phyloP scores from a whole-genome alignment of 2,888 invertebrate species.

The Molorchus minor region DNA sequence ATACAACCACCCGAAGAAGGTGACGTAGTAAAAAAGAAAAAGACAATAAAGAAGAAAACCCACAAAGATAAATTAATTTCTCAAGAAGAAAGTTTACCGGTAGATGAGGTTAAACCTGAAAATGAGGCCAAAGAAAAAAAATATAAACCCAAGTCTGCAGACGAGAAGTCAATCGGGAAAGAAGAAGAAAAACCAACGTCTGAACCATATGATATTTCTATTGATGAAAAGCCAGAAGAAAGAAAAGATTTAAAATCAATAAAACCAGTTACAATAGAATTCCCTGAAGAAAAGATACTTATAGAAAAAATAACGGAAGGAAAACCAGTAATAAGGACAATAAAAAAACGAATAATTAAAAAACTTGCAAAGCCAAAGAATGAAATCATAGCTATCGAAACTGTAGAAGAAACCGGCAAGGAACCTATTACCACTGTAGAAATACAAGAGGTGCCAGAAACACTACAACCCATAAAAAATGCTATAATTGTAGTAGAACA shows the following conservation, averaged over 20 bases:
- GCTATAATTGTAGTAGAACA: conserved; percentile 46
- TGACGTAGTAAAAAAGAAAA: conserved; percentile 50
- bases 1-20: conserved; percentile 49
- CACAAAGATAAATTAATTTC: conserved; percentile 11
- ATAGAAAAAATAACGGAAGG: conserved; percentile 56
- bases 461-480: conserved; percentile 32
- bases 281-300: conserved; percentile 53
- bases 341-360: conserved; percentile 54
- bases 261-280: conserved; percentile 43
- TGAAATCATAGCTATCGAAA: conserved; percentile 61
- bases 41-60: conserved; percentile 55
- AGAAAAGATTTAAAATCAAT: conserved; percentile 52
- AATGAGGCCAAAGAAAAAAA: no score
- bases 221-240: conserved; percentile 51
- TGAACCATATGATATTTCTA: conserved; percentile 60
- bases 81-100: conserved; percentile 53
- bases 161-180: conserved; percentile 45
- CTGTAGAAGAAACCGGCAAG: conserved; percentile 58
- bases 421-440: conserved; percentile 50
- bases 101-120: conserved; percentile 54
- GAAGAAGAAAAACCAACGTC: conserved; percentile 59
- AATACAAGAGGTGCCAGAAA: background rate
- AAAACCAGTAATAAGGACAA: conserved; percentile 57
- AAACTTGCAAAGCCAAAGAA: conserved; percentile 61
- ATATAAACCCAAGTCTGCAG: conserved; percentile 50